Base-by-base conservation (phyloP, 2,113 vertebrate genomes). In the Sinosuthora webbiana region DNA sequence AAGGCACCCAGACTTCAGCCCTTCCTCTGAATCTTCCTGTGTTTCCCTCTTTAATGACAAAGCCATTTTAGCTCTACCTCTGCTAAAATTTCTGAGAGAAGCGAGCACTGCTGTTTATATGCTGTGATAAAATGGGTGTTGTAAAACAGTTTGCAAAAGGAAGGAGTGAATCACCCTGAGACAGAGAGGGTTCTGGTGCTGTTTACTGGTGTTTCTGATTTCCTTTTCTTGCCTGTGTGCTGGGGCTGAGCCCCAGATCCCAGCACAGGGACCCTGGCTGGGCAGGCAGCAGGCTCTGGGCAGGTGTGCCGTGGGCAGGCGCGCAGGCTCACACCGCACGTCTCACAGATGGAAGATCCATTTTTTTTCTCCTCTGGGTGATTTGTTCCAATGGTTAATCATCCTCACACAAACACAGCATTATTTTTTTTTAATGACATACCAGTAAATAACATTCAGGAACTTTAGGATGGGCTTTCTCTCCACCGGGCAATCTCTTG, bases 341-440 rank as follows among this genome's bases (percentile, higher is more conserved):
- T 45, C 64, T 93, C 84, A 18, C 94, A 97, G 91, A 95, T 91
- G 93, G 89, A 93, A 67, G 45, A 88, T 47, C 70, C 81, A 5
- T 42, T 73, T 62, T 90, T 33, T 41, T 57, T 24, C n/a, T 24
- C n/a, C 89, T 68, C 79, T 60, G 85, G 59, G 30, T 93, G 87
- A 95, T 79, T 95, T 91, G 67, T 97, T 95, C 87, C 67, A 77
- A 90, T 70, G 63, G 90, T 95, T 96, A 96, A 95, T 96, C 96
- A 96, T 87, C 75, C 78, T 93, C 63, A 74, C 63, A 86, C 35
- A 91, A 93, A 91, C 63, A 83, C 39, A 9, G 55, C 19, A 35
- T 75, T 89, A 1, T 71, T 87, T 59, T 53, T 78, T 59, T 53
- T 87, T 79, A 91, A 93, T 93, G 82, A 45, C 50, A 83, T 28